A percentile compares a stretch with the other conserved stretches of the same genome.
phyloP scores from a whole-genome alignment of 2,888 invertebrate species.

The Lumbricus terrestris region DNA sequence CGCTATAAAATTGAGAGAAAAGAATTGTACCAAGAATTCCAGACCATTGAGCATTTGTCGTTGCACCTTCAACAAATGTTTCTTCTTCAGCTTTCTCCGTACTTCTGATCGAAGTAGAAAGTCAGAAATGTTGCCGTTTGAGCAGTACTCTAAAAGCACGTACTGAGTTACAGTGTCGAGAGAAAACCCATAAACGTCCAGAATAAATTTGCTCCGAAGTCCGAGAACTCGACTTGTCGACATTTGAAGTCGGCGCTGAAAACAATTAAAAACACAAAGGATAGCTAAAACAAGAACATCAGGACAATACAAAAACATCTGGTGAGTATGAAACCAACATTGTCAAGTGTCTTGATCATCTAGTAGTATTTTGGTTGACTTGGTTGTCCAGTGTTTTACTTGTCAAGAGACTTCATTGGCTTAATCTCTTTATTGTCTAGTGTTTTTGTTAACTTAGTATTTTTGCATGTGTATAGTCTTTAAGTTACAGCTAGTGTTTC shows the following conservation, averaged over 20 bases:
- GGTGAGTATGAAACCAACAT: too few relatives aligned
- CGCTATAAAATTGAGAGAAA: background rate
- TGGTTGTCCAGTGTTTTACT: background rate
- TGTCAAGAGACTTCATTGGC: too few relatives aligned
- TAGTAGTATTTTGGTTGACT: too few relatives aligned
- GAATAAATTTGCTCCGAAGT: background rate
- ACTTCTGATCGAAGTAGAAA: background rate
- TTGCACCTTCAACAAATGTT: background rate
- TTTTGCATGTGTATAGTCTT: too few relatives aligned
- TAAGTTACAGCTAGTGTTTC: too few relatives aligned
- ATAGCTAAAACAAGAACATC: background rate
- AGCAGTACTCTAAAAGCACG: background rate
- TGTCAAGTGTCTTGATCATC: too few relatives aligned
- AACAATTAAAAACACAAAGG: background rate
- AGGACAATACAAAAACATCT: too few relatives aligned
- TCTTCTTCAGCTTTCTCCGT: background rate
- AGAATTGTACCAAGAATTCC: background rate
- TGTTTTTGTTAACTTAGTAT: background rate
- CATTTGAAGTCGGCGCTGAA: constrained; percentile 5
- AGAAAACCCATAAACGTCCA: background rate
- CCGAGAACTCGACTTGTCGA: background rate
- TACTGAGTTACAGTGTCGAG: background rate
- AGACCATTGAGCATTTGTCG: background rate
- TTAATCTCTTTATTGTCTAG: too few relatives aligned
- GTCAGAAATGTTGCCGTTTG: background rate